Base-by-base conservation (phyloP, 2,113 vertebrate species). In the Setophaga kirtlandii region DNA sequence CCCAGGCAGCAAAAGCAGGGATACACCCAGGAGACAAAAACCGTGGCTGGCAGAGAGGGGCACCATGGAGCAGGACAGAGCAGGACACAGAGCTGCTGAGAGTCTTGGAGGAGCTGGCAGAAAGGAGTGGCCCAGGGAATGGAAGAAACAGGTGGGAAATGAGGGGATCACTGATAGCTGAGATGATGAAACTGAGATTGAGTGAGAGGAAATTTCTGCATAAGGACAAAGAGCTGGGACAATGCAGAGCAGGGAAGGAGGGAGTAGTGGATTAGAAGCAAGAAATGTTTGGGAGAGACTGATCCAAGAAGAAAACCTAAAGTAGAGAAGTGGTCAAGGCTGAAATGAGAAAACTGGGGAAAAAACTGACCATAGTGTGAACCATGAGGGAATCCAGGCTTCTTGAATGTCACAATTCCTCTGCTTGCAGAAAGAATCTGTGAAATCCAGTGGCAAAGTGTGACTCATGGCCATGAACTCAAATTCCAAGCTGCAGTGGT, bases 41-140 rank as follows among this genome's bases (percentile, higher is more conserved):
- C 19, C 4, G 1, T 37, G 62, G 20, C 37, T 71, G 86, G 41
- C 35, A 75, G 44, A 49, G 20, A 67, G 33, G 4, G 25, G 17
- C 67, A 86, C 15, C 65, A 37, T 3, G 1, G 2, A 42, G 35
- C 17, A 30, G 20, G 1, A 8, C 0, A 24, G 55, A 42, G 14
- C n/a, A 42, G 60, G 37, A 42, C 9, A 1, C 12, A 64, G 35
- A 56, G 33, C 11, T 60, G 68, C 21, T 13, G 31, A 14, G 63
- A 71, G 10, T 7, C 71, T 22, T 14, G 15, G 46, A 60, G 65
- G 24, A 74, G 37, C 21, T 17, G 49, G 15, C 35, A 80, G 41
- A 80, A 71, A 67, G 25, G 53, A 62, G 2, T 4, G 73, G 55
- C 33, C 10, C 42, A 53, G 39, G 41, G 28, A 74, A 90, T 5